Evolutionary conservation across 2,797 vertebrate species (phyloP).

Genomic region (Schizopygopsis malacanthus): DNA sequence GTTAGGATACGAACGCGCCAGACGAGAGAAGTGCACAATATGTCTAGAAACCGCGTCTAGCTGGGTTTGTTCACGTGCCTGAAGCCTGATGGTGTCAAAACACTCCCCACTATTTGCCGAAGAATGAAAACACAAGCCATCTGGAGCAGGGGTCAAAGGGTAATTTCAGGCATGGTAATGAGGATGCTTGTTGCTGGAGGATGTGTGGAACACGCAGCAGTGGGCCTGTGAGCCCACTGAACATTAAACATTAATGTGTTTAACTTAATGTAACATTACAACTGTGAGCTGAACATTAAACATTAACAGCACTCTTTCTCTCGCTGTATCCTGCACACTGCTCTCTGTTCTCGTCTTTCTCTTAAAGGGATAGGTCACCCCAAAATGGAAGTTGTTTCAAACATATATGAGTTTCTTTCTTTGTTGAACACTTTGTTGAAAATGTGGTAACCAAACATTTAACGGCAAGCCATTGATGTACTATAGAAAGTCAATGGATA

Average conservation of each 20-base stretch:
- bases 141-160: slow-evolving; percentile 78
- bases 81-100: slow-evolving; percentile 51
- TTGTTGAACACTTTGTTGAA: no score
- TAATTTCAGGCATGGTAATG: slow-evolving; percentile 82
- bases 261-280: no score
- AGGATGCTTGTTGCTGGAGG: slow-evolving; percentile 79
- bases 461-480: no score
- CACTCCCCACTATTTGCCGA: slow-evolving; percentile 66
- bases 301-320: slow-evolving; percentile 73
- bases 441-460: not conserved
- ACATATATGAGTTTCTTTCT: not conserved
- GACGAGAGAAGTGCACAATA: not conserved
- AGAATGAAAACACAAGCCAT: slow-evolving; percentile 82
- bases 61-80: slow-evolving; percentile 36
- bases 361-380: not conserved
- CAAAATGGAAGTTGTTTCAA: not conserved
- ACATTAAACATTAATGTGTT: slow-evolving; percentile 63
- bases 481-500: no score
- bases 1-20: not conserved
- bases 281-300: slow-evolving; percentile 74
- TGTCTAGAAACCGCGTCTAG: not conserved
- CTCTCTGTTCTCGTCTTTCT: not conserved
- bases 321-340: not conserved
- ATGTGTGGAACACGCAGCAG: slow-evolving; percentile 61
- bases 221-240: slow-evolving; percentile 72